Conservation (phyloP, 1,140 invertebrate genomes). For the Matsumurasca onukii region DNA sequence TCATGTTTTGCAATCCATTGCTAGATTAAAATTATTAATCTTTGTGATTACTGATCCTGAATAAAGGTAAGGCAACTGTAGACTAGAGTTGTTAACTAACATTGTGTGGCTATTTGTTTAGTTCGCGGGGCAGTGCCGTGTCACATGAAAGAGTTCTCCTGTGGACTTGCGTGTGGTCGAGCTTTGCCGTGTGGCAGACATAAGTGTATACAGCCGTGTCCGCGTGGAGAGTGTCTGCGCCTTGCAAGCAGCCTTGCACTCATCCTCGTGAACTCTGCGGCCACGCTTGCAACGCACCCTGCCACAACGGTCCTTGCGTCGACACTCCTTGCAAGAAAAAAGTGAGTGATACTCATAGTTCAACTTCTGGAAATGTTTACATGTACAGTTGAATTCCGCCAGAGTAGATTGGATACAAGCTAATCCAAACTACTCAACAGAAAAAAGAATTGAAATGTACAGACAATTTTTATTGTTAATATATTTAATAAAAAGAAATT, state of each 20-base stretch:
- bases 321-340: conserved; percentile 68
- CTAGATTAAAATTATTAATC: too few species aligned
- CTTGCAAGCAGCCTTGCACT: conserved; percentile 42
- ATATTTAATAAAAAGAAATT: neutral
- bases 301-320: conserved; percentile 64
- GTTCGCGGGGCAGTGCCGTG: conserved; percentile 84
- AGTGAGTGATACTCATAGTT: too few species aligned
- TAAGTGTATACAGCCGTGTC: conserved; percentile 72
- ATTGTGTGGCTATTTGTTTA: too few species aligned
- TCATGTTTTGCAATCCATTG: too few species aligned
- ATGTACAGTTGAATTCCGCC: too few species aligned
- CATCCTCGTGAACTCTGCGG: conserved; percentile 47
- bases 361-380: too few species aligned
- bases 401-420: too few species aligned
- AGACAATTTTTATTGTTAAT: neutral
- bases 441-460: neutral
- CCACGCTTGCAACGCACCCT: conserved; percentile 60
- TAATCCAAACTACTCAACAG: too few species aligned
- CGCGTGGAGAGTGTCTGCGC: conserved; percentile 62
- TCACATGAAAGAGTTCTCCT: conserved; percentile 83
- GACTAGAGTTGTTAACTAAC: too few species aligned
- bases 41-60: too few species aligned
- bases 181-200: conserved; percentile 73
- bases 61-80: too few species aligned
- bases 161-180: conserved; percentile 83